Base-by-base conservation (phyloP, 2,113 vertebrate species). In the Andinoacara biseriatus region DNA sequence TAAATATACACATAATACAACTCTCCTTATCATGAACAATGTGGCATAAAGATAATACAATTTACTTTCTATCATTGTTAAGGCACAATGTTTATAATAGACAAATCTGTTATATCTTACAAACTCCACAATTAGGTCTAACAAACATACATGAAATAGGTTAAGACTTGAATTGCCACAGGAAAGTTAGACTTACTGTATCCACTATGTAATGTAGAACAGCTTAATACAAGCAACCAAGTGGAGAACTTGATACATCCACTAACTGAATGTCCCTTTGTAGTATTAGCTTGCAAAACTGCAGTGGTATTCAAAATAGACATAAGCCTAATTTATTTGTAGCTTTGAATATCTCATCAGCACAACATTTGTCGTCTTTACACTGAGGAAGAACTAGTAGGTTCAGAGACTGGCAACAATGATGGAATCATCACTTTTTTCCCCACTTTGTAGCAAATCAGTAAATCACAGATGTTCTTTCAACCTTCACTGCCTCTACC, bases 211-310 rank as follows among this genome's bases (percentile, higher is more conserved):
- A 46, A 46, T 29, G 24, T 43, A 69, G 52, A 78, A 20, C 58
- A 57, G 10, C 59, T 38, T 61, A 26, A 13, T 69, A 49, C 46
- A 76, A 33, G 22, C 17, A 74, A 65, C 7, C 33, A 15, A 58
- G 22, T 15, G 58, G 3, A 58, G 43, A 69, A 20, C 43, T 20
- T 69, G 54, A 10, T 33, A 67, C 31, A 43, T 29, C 8, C 33
- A 14, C 43, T 67, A 43, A 86, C 22, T 61, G 76, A 58, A 15
- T 46, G 18, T 40, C 18, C 38, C 54, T 78, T 82, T 75, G 65
- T 29, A 75, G 10, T 59, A 74, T 9, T 65, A 31, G 15, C 58
- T 78, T 22, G 10, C 24, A 72, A 22, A 59, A 69, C 18, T 33
- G 11, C 10, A 15, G 54, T 20, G 4, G 20, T 46, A 58, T 57